These are phyloP conservation scores for Hippocampus kuda DNA, from an alignment of 2,797 vertebrate species.

Conservation along the genomic window DNA sequence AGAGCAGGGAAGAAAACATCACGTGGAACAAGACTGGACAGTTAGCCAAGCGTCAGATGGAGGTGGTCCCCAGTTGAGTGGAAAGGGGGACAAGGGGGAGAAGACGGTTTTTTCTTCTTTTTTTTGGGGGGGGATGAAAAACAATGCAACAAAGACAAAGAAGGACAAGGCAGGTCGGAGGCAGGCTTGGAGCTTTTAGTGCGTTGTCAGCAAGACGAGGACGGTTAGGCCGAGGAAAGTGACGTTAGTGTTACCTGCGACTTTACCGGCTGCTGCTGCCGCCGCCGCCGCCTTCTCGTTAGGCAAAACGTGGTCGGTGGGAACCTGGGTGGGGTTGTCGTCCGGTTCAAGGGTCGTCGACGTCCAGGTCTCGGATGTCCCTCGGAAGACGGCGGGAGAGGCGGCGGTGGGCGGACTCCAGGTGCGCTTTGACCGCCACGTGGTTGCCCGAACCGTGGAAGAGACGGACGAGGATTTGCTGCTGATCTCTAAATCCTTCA, in stretches of 20 bases:
- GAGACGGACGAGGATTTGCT: slow-evolving; percentile 21
- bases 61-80: slow-evolving; percentile 36
- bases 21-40: slow-evolving; percentile 45
- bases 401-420: slow-evolving; percentile 48
- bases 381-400: slow-evolving; percentile 18
- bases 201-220: slow-evolving; percentile 51
- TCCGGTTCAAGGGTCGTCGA: slow-evolving; percentile 43
- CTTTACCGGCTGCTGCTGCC: slow-evolving; percentile 42
- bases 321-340: slow-evolving; percentile 53
- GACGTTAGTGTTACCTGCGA: slow-evolving; percentile 69
- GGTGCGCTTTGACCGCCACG: slow-evolving; percentile 30
- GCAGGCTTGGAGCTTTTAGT: slow-evolving; percentile 39
- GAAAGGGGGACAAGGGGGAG: slow-evolving; percentile 23
- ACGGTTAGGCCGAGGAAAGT: slow-evolving; percentile 56
- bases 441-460: slow-evolving; percentile 21
- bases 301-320: slow-evolving; percentile 55
- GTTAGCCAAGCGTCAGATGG: slow-evolving; percentile 44
- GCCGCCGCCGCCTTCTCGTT: slow-evolving; percentile 67
- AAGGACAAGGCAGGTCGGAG: slow-evolving; percentile 46
- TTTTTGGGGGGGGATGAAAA: slow-evolving; percentile 21
- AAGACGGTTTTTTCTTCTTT: background rate
- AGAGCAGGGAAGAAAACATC: slow-evolving; percentile 39
- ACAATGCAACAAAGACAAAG: slow-evolving; percentile 40
- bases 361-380: slow-evolving; percentile 45
- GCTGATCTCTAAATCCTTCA: slow-evolving; percentile 49